A percentile compares a stretch with the other conserved stretches of the same genome.
These are phyloP conservation scores for Thomomys bottae DNA, from an alignment of 2,113 vertebrate species.

Conservation along the genomic window DNA sequence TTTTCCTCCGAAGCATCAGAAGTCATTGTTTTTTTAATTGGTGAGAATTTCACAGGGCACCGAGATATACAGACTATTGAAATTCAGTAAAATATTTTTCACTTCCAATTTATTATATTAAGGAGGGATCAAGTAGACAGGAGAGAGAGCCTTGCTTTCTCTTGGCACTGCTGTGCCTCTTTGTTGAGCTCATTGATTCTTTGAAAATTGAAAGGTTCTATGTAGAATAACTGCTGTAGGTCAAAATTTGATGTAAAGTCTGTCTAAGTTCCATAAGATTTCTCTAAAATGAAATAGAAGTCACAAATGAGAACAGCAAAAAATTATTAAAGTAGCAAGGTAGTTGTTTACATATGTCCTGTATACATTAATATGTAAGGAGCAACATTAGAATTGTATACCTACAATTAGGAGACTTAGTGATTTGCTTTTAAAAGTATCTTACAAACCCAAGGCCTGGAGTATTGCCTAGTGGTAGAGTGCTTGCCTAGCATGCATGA, in stretches of 20 bases:
- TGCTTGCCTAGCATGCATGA: too few relatives aligned
- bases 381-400: neutral
- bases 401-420: neutral
- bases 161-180: neutral
- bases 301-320: neutral
- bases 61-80: neutral
- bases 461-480: too few relatives aligned
- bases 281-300: conserved; percentile 13
- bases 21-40: neutral
- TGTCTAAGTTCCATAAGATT: neutral
- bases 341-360: neutral
- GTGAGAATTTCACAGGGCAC: neutral
- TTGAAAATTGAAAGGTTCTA: neutral
- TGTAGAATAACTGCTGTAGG: neutral
- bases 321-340: neutral
- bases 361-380: neutral
- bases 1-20: neutral
- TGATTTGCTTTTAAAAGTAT: neutral
- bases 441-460: neutral
- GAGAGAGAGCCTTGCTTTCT: neutral
- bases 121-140: too few relatives aligned
- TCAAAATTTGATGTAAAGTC: neutral
- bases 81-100: neutral
- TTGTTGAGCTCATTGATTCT: neutral
- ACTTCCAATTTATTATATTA: neutral